These are phyloP conservation scores for Himalopsyche tibetana DNA, from an alignment of 2,888 invertebrate species.

Conservation along the genomic window DNA sequence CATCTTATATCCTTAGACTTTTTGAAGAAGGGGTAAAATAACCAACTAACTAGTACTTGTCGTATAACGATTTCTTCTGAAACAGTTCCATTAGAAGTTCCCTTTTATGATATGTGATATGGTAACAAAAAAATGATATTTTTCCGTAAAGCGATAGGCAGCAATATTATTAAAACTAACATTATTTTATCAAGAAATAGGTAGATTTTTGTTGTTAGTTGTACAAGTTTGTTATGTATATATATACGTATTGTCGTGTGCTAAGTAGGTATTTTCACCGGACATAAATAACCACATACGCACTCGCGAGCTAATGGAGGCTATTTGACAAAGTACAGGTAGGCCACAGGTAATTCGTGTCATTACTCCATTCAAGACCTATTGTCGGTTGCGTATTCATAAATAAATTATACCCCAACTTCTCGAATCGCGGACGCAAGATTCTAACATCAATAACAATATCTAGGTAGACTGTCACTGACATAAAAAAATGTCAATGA, in stretches of 20 bases:
- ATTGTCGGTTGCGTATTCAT: constrained; percentile 59
- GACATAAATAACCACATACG: constrained; percentile 37
- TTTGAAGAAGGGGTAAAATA: too few relatives aligned
- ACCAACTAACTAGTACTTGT: too few relatives aligned
- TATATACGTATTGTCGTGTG: not conserved
- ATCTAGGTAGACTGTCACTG: not conserved
- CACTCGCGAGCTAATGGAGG: constrained; percentile 54
- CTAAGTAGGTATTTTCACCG: constrained; percentile 27
- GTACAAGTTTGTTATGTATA: not conserved
- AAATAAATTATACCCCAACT: constrained; percentile 52
- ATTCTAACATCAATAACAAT: constrained; percentile 43
- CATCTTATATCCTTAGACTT: too few relatives aligned
- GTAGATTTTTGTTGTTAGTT: not conserved
- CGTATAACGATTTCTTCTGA: too few relatives aligned
- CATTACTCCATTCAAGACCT: constrained; percentile 54
- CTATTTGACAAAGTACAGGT: constrained; percentile 59
- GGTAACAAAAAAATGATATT: too few relatives aligned
- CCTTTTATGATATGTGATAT: too few relatives aligned
- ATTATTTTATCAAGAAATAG: too few relatives aligned
- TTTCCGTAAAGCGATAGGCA: too few relatives aligned
- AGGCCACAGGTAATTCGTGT: constrained; percentile 53
- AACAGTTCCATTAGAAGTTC: too few relatives aligned
- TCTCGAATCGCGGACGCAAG: constrained; percentile 36
- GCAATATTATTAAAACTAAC: too few relatives aligned
- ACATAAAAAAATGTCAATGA: not conserved